Conservation (phyloP, 2,888 invertebrate genomes). For the Lasioglossum morio region DNA sequence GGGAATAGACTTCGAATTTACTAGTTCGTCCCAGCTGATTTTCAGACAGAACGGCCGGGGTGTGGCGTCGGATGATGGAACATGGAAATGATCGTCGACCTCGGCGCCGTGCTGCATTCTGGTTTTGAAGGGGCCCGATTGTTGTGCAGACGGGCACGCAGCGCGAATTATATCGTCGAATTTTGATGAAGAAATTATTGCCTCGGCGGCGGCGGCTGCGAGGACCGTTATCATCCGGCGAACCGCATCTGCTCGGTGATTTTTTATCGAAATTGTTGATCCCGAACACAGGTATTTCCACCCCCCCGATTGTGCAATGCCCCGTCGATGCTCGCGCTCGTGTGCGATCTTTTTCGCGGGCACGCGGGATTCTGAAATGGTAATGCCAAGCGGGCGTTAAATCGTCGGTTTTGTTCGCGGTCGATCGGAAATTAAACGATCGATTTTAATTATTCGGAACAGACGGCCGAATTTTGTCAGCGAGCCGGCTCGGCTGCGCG, state of each 20-base stretch:
- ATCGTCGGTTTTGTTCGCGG: not conserved
- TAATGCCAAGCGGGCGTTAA: conserved; percentile 11
- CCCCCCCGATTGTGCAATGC: conserved; percentile 12
- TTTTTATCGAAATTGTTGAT: conserved; percentile 39
- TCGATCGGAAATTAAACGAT: not conserved
- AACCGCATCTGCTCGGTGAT: conserved; percentile 9
- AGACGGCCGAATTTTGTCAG: not conserved
- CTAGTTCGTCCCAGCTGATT: conserved; percentile 17
- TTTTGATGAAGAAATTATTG: conserved; percentile 67
- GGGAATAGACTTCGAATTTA: not conserved
- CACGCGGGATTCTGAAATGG: conserved; percentile 13
- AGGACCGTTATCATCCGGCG: conserved; percentile 26
- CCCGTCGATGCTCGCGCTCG: not conserved
- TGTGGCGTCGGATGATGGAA: conserved; percentile 35
- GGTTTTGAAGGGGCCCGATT: conserved; percentile 60
- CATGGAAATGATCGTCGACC: conserved; percentile 48
- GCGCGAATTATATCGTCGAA: conserved; percentile 62
- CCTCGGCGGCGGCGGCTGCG: not conserved
- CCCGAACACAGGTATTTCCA: conserved; percentile 39
- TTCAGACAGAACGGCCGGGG: conserved; percentile 2
- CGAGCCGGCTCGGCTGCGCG: not conserved
- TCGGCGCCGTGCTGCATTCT: conserved; percentile 25
- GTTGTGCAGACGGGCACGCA: conserved; percentile 41
- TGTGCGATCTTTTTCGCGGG: not conserved
- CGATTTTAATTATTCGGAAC: conserved; percentile 11